Evolutionary conservation across 2,113 vertebrate species (phyloP).

Genomic region (Halichoeres trimaculatus): DNA sequence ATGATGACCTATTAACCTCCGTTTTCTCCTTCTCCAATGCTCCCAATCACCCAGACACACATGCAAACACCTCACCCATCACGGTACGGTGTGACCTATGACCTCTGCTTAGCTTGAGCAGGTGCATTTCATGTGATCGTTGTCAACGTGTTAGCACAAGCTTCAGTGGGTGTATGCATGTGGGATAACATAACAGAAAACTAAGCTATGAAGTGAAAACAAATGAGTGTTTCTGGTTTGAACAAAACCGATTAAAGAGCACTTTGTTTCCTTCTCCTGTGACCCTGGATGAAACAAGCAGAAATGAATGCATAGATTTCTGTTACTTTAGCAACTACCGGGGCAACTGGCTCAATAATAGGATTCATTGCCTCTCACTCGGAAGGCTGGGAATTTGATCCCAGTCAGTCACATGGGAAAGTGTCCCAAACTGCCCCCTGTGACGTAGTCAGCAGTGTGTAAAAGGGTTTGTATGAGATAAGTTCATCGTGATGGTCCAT

Average conservation of each 20-base stretch:
- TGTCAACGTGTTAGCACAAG: conserved; percentile 14
- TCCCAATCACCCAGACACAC: conserved; percentile 17
- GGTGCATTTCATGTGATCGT: conserved; percentile 27
- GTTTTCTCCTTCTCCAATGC: conserved; percentile 8
- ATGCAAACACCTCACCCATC: conserved; percentile 9
- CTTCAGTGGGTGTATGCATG: neutral
- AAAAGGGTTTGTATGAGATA: too few relatives aligned
- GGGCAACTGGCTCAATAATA: too few relatives aligned
- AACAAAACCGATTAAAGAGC: too few relatives aligned
- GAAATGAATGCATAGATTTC: neutral
- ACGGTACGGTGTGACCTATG: conserved; percentile 32
- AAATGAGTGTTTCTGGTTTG: neutral
- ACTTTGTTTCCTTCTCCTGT: too few relatives aligned
- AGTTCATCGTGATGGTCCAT: too few relatives aligned
- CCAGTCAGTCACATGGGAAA: too few relatives aligned
- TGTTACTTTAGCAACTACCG: neutral
- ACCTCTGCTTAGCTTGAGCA: conserved; percentile 22
- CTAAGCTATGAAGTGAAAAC: neutral
- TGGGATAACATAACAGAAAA: neutral
- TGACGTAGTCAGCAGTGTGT: too few relatives aligned
- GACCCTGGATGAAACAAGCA: too few relatives aligned
- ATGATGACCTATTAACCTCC: conserved; percentile 81
- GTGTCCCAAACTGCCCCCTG: too few relatives aligned
- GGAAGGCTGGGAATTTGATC: too few relatives aligned
- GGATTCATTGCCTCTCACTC: too few relatives aligned